phyloP scores from a whole-genome alignment of 2,888 invertebrate species.

The Polymixis lichenea region DNA sequence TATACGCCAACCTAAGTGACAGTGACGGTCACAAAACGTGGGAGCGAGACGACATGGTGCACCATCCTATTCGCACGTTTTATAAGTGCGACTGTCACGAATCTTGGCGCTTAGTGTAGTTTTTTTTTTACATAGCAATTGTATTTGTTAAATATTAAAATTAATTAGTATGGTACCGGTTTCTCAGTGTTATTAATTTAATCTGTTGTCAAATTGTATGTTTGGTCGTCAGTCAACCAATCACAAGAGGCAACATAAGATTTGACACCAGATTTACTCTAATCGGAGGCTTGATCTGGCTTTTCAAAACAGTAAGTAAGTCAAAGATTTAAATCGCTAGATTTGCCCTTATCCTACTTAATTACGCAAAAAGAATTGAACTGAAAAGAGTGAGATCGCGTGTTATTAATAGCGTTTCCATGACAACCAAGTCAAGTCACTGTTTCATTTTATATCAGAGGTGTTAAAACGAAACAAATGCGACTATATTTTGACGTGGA shows the following conservation, averaged over 20 bases:
- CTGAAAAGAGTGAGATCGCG: background rate
- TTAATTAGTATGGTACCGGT: background rate
- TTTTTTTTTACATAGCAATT: background rate
- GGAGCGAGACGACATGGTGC: background rate
- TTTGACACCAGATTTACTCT: background rate
- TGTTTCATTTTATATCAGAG: background rate
- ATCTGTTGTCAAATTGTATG: background rate
- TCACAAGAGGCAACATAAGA: background rate
- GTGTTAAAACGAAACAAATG: background rate
- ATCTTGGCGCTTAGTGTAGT: background rate
- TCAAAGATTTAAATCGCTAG: background rate
- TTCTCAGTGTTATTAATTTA: background rate
- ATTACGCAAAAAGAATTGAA: background rate
- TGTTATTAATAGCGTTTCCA: background rate
- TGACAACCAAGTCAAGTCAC: background rate
- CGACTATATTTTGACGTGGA: background rate
- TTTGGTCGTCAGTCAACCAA: background rate
- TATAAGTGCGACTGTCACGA: background rate
- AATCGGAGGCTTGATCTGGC: background rate
- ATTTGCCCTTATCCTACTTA: background rate
- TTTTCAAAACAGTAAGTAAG: background rate
- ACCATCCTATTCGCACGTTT: background rate
- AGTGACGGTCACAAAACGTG: background rate
- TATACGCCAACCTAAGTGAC: background rate
- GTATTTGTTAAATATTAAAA: constrained; percentile 4